These are phyloP conservation scores for Stomatorhinus walkeri DNA, from an alignment of 2,797 vertebrate species.

Conservation along the genomic window DNA sequence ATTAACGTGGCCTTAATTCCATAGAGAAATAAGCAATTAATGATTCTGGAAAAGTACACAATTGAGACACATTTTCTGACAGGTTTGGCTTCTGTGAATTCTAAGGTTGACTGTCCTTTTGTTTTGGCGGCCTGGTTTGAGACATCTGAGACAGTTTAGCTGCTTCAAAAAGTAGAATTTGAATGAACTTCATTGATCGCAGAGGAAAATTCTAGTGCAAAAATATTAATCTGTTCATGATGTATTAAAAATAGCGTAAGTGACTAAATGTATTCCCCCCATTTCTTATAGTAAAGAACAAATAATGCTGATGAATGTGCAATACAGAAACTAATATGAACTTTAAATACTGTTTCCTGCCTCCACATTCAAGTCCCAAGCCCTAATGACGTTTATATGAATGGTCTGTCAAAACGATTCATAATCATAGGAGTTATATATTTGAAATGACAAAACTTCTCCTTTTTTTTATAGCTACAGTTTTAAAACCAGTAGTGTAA, in stretches of 20 bases:
- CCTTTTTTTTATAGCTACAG: slow-evolving; percentile 63
- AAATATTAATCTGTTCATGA: background rate
- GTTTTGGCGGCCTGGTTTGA: background rate
- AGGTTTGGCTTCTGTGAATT: background rate
- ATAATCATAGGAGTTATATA: background rate
- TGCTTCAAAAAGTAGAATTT: background rate
- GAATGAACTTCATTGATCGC: background rate
- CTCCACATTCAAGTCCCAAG: background rate
- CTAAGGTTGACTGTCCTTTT: background rate
- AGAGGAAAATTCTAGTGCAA: background rate
- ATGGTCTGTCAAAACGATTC: background rate
- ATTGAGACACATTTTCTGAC: background rate
- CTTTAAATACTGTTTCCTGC: background rate
- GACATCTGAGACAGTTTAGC: background rate
- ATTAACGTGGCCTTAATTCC: background rate
- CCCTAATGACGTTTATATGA: background rate
- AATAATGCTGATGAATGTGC: background rate
- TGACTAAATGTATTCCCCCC: background rate
- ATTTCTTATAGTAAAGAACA: background rate
- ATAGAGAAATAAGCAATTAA: slow-evolving; percentile 3
- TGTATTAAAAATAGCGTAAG: background rate
- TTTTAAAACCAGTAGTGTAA: slow-evolving; percentile 54
- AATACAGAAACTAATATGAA: background rate
- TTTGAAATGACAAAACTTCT: background rate
- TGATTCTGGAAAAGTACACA: background rate